Evolutionary conservation across 2,888 invertebrate species (phyloP).

Genomic region (Aplocera efformata): DNA sequence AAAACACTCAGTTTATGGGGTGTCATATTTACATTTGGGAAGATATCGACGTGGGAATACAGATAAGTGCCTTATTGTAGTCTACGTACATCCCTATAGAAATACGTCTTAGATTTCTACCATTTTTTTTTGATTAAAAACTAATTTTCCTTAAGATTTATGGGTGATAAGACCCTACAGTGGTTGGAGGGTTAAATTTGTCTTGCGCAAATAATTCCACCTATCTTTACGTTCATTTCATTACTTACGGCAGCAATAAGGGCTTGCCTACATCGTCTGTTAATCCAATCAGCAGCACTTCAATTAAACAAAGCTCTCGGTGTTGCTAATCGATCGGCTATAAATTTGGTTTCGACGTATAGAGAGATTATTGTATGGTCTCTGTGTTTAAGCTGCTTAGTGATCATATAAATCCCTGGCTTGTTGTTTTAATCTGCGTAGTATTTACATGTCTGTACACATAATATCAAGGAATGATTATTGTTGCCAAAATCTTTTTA

Average conservation of each 20-base stretch:
- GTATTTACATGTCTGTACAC: too few relatives aligned
- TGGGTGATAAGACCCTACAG: not conserved
- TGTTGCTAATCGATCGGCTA: slow-evolving; percentile 67
- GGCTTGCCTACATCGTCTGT: slow-evolving; percentile 40
- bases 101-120: not conserved
- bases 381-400: slow-evolving; percentile 34
- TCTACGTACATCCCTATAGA: slow-evolving; percentile 17
- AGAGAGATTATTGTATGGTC: slow-evolving; percentile 56
- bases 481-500: too few relatives aligned
- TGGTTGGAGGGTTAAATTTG: slow-evolving; percentile 13
- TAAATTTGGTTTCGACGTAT: slow-evolving; percentile 56
- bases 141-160: too few relatives aligned
- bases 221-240: slow-evolving; percentile 38
- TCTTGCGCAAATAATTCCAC: slow-evolving; percentile 25
- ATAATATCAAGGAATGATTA: too few relatives aligned
- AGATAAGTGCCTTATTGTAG: slow-evolving; percentile 52
- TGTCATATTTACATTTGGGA: slow-evolving; percentile 79
- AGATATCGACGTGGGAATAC: slow-evolving; percentile 67
- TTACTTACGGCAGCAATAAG: slow-evolving; percentile 42
- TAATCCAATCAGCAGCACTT: slow-evolving; percentile 68
- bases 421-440: too few relatives aligned
- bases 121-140: too few relatives aligned
- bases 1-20: slow-evolving; percentile 79
- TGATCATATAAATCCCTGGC: not conserved
- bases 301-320: slow-evolving; percentile 65